Base-by-base conservation (phyloP, 1,140 invertebrate species). In the Liolophura sinensis region DNA sequence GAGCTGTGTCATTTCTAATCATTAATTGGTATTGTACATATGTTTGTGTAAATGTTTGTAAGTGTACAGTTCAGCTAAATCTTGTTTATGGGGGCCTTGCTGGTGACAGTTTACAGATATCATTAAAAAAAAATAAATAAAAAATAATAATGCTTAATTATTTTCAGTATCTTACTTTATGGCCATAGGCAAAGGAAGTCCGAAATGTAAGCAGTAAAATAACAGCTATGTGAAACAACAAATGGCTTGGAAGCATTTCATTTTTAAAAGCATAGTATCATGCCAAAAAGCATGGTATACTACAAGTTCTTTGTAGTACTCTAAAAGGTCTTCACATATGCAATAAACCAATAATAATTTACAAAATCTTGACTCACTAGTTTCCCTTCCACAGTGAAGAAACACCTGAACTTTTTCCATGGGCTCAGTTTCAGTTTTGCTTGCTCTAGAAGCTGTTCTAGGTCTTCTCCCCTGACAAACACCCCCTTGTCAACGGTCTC, bases 401-500 rank as follows among this genome's bases (percentile, higher is more conserved):
- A 60, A 25, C 72, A 67, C 63, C 76, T 83, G 56, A 78, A 79
- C 60, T 69, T 60, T 62, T 79, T 83, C 75, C 77, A 80, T 25
- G 85, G 69, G 50, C 73, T 77, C 9, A 85, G 75, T 58, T 80
- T 79, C 47, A 67, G 63, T 31, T 78, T 78, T 31, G 82, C 73
- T 63, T 73, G 77, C 15, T 83, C 76, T 18, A 83, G 69, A 3
- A 85, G 62, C 60, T 85, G 74, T 9, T 81, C 68, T 14, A 85
- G 16, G 15, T 66, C 75, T 18, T 77, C 77, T 11, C 81, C 84
- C 79, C 79, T 84, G 14, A 85, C 76, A 62, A 82, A 81, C 0
- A 74, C 61, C 14, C 79, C 76, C 15, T 74, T 68, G 40, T 83
- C 78, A 15, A 76, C 20, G 60, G 69, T 75, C 55, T 84, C 82